phyloP scores from a whole-genome alignment of 2,888 invertebrate species.

The Hoplodrina blanda region DNA sequence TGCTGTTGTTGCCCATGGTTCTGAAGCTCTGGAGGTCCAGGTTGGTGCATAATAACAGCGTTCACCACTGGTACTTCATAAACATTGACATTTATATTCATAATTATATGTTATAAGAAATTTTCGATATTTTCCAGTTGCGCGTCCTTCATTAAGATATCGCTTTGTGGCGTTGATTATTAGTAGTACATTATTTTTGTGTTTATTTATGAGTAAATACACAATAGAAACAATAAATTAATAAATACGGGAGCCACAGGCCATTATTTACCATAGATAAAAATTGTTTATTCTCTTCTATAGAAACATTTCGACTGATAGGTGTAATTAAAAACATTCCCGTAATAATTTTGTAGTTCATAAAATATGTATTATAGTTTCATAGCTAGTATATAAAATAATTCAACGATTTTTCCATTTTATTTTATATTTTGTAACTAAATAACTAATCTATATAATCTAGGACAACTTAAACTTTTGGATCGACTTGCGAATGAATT shows the following conservation, averaged over 20 bases:
- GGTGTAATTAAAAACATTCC: slow-evolving; percentile 3
- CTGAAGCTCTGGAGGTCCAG: slow-evolving; percentile 62
- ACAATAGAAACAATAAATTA: slow-evolving; percentile 58
- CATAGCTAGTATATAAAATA: too few relatives aligned
- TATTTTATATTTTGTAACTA: too few relatives aligned
- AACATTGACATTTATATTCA: slow-evolving; percentile 75
- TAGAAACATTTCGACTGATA: neutral
- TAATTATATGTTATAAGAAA: slow-evolving; percentile 53
- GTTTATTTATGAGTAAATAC: slow-evolving; percentile 57
- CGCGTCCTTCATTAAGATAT: slow-evolving; percentile 42
- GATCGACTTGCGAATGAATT: neutral
- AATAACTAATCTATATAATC: too few relatives aligned
- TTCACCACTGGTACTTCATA: slow-evolving; percentile 70
- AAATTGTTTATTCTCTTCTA: slow-evolving; percentile 10
- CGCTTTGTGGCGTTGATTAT: slow-evolving; percentile 5
- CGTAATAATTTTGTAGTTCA: too few relatives aligned
- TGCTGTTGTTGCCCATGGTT: slow-evolving; percentile 60
- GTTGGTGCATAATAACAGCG: slow-evolving; percentile 68
- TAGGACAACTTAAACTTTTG: too few relatives aligned
- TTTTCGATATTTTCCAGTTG: slow-evolving; percentile 23
- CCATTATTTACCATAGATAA: slow-evolving; percentile 59
- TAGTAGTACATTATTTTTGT: slow-evolving; percentile 29
- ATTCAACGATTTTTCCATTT: neutral
- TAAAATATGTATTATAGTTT: too few relatives aligned
- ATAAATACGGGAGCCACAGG: slow-evolving; percentile 59